Evolutionary conservation across 2,113 vertebrate species (phyloP).

Genomic region (Furnarius figulus): DNA sequence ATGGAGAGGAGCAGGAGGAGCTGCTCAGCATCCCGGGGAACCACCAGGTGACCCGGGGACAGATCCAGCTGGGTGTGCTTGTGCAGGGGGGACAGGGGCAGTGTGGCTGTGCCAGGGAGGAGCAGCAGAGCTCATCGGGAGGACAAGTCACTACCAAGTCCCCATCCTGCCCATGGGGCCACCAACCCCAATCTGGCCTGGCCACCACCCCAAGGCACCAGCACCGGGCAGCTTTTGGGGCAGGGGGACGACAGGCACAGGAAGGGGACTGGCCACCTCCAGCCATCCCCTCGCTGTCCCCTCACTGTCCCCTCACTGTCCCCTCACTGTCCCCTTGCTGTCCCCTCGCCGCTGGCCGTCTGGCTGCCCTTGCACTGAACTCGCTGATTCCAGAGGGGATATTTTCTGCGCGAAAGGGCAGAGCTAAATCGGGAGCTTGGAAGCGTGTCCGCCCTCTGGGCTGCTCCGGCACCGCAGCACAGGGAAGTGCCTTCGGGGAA

Average conservation of each 20-base stretch:
- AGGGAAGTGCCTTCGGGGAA: rapidly evolving
- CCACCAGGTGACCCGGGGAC: background rate
- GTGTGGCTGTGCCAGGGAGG: background rate
- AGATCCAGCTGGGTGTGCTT: background rate
- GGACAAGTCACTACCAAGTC: rapidly evolving
- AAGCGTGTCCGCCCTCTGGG: background rate
- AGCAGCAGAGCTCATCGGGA: rapidly evolving
- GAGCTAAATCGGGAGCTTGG: conserved; percentile 7
- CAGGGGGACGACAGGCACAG: rapidly evolving
- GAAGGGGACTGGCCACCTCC: background rate
- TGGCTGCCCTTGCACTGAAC: background rate
- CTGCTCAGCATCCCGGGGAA: background rate
- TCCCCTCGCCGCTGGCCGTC: background rate
- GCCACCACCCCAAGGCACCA: rapidly evolving
- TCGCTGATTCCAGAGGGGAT: background rate
- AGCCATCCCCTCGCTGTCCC: background rate
- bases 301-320: background rate
- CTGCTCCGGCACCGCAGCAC: rapidly evolving
- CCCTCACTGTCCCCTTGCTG: background rate
- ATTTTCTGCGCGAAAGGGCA: conserved; percentile 16
- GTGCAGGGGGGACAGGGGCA: background rate
- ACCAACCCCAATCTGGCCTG: rapidly evolving
- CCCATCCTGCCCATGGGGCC: background rate
- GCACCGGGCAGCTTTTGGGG: background rate
- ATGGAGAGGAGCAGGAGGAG: background rate